A percentile compares a stretch with the other conserved stretches of the same genome.
Evolutionary conservation across 1,140 invertebrate genomes (phyloP).

Genomic region (Halyomorpha halys): DNA sequence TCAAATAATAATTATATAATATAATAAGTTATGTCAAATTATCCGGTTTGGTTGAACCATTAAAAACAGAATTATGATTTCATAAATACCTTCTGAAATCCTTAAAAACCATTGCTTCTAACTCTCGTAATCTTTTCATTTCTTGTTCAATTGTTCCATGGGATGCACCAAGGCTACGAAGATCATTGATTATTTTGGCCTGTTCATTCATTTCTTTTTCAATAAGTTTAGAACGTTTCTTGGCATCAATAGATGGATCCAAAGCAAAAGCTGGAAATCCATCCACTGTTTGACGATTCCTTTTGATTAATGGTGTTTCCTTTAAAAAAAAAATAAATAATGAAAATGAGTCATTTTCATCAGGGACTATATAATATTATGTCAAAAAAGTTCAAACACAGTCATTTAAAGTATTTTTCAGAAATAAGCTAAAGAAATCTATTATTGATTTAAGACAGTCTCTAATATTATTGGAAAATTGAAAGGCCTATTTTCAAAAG

Average conservation of each 20-base stretch:
- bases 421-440: no score
- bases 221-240: constrained; percentile 82
- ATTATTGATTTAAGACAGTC: no score
- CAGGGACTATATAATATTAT: no score
- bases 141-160: constrained; percentile 84
- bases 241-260: constrained; percentile 74
- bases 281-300: constrained; percentile 48
- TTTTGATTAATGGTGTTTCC: constrained; percentile 55
- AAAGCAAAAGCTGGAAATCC: constrained; percentile 75
- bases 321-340: constrained; percentile 35
- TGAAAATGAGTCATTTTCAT: no score
- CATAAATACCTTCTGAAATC: constrained; percentile 55
- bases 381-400: no score
- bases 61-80: no score
- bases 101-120: constrained; percentile 86
- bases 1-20: no score
- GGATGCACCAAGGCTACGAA: constrained; percentile 79
- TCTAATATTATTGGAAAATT: no score
- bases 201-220: constrained; percentile 97
- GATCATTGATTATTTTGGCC: constrained; percentile 84
- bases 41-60: no score
- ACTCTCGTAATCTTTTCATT: constrained; percentile 75
- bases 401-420: no score
- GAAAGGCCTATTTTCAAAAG: no score
- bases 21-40: no score